Base-by-base conservation (phyloP, 2,888 invertebrate genomes). In the Troides helena region DNA sequence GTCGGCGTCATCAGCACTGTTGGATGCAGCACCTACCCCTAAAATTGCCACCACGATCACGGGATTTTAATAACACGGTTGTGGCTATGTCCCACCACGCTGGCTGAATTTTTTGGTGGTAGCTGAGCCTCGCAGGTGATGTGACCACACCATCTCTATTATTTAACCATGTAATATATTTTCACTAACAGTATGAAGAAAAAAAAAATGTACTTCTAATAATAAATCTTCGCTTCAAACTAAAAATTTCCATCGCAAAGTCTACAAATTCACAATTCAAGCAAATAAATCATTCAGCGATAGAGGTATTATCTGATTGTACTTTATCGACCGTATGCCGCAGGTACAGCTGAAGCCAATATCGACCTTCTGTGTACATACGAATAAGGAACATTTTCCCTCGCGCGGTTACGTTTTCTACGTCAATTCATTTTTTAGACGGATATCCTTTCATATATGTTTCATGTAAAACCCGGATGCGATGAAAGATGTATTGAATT, bases 251-350 rank as follows among this genome's bases (percentile, higher is more conserved):
- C 56, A 69, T 65, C 60, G 56, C 10, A 46, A 69, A 65, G 57
- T 69, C 61, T 56, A 69, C 69, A 69, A 69, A 69, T 69, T 69
- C 61, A 65, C 61, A 61, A 43, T 65, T 69, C 65, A 46, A 65
- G 61, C 21, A 61, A 25, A 69, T 69, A 65, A 69, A 69, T 69
- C 69, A 65, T 69, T 65, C 69, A 65, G 61, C 53, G 60, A 60
- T 69, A 69, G 43, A 69, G 53, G 56, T 69, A 65, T 65, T 69
- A 69, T 65, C 69, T 57, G 65, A 60, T 69, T 61, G 43, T 14
- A 65, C 43, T 69, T 65, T 69, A 61, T 65, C 61, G 60, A 65
- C 60, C 65, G 57, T 69, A 60, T 30, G 59, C 17, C 18, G 25
- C 23, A 21, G 10, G 5, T n/a, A 18, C 18, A n/a, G 43, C 12